Evolutionary conservation across 2,888 invertebrate species (phyloP), one percentile per base, ranked within the genome.

Genomic region (Biston stratarius): DNA sequence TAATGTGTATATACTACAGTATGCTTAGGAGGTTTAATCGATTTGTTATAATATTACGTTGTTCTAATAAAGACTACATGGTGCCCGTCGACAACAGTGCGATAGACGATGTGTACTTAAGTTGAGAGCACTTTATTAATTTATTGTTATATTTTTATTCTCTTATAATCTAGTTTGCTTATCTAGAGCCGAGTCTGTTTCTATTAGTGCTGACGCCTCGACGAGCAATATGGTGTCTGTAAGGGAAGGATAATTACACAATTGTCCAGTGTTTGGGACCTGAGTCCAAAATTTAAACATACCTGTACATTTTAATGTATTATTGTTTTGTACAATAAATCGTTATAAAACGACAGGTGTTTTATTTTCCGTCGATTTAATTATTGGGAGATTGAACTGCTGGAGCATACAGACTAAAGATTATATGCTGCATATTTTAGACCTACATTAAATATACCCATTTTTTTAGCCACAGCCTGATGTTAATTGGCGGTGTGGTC

Each of bases 231-330:
- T 92, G 93, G 90, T 90, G 93, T 94, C 94, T 93, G 89, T 90
- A 92, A 92, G 92, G 89, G 92, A 91, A 90, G 92, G 94, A 91
- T 91, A 91, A 84, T 82, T 86, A 88, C 82, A 88, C 83, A 85
- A 84, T 90, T 92, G 91, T 92, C 92, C 92, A 91, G 88, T 90
- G 91, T 94, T 94, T 92, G 92, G 93, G 92, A 91, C 93, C 87
- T 84, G 88, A 88, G 93, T 93, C 94, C 92, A 90, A 89, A 91
- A 89, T 89, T 91, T 89, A 92, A 93, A 94, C 92, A 94, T 94
- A 94, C 94, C 94, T 94, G 94, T 94, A 94, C 94, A 94, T 94
- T 94, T 94, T 94, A 94, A 94, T 94, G 94, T 94, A 94, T 93
- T 93, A 94, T 94, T 94, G 94, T 94, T 94, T 94, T 94, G 92